Base-by-base conservation (phyloP, 2,113 vertebrate species). In the Neomonachus schauinslandi region DNA sequence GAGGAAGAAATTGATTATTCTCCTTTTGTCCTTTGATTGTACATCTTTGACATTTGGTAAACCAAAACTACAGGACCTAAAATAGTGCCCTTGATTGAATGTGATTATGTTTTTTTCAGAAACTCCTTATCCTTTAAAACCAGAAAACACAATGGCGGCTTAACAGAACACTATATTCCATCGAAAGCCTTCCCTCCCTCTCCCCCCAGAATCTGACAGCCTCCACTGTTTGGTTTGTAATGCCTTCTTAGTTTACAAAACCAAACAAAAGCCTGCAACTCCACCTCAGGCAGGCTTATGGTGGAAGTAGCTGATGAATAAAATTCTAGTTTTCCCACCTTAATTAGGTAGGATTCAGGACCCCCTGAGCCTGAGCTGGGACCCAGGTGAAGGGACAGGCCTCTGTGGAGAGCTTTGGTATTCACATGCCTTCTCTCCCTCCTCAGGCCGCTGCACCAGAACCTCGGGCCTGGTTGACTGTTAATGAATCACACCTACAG, bases 11-110 rank as follows among this genome's bases (percentile, higher is more conserved):
- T 39, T 18, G 21, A 11, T 69, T 67, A 0, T 71, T 59, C 28
- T 74, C 46, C 19, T 61, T 51, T 57, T 69, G 59, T 72, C 21
- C 21, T 81, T 65, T 59, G 76, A 15, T 46, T 55, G 51, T 42
- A 86, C n/a, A n/a, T 55, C 42, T 76, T 87, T 94, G 80, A 76
- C 69, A 46, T 97, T 94, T 61, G 51, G 57, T 33, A 95, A 92
- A 82, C 87, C 74, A 72, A 76, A 93, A 82, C 22, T 57, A 19
- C 36, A 39, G 22, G 22, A 12, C 42, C 91, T 77, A 84, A 89
- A 86, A 14, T 36, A 14, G 28, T 81, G 21, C 16, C 83, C 69
- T 93, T 96, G 71, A 46, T 51, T 77, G 67, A 97, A 61, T 80
- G 22, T 69, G 33, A 80, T 61, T 74, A 4, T 93, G 57, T 31